Evolutionary conservation across 2,888 invertebrate genomes (phyloP).

Genomic region (Pandemis heparana): DNA sequence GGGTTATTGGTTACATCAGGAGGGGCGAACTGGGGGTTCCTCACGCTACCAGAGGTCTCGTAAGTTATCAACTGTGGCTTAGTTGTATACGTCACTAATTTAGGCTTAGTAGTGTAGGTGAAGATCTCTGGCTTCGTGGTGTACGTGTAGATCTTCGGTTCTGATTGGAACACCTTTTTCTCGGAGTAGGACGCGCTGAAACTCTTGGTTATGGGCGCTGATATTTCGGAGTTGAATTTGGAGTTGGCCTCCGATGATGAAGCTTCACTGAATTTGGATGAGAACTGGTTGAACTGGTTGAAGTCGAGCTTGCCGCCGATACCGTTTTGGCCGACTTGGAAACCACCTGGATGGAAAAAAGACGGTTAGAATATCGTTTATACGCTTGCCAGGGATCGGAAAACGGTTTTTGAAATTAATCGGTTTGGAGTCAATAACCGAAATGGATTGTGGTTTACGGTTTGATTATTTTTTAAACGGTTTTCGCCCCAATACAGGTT

Average conservation of each 20-base stretch:
- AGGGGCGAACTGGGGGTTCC: conserved; percentile 73
- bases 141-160: conserved; percentile 67
- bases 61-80: conserved; percentile 69
- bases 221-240: conserved; percentile 60
- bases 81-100: conserved; percentile 58
- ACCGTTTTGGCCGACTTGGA: conserved; percentile 27
- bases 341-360: conserved; percentile 16
- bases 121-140: conserved; percentile 67
- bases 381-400: too few relatives aligned
- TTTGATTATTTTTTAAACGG: too few relatives aligned
- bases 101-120: conserved; percentile 63
- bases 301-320: conserved; percentile 24
- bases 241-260: conserved; percentile 47
- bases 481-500: too few relatives aligned
- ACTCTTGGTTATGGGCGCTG: conserved; percentile 67
- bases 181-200: conserved; percentile 71
- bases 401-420: too few relatives aligned
- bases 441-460: too few relatives aligned
- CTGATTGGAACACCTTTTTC: conserved; percentile 72
- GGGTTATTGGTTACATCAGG: conserved; percentile 71
- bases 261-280: conserved; percentile 54
- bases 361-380: too few relatives aligned
- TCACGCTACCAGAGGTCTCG: conserved; percentile 75
- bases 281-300: conserved; percentile 44
- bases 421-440: too few relatives aligned